A percentile compares a stretch with the other conserved stretches of the same genome.
These are phyloP conservation scores for Platypus cylindrus DNA, from an alignment of 2,888 invertebrate genomes.

Conservation along the genomic window DNA sequence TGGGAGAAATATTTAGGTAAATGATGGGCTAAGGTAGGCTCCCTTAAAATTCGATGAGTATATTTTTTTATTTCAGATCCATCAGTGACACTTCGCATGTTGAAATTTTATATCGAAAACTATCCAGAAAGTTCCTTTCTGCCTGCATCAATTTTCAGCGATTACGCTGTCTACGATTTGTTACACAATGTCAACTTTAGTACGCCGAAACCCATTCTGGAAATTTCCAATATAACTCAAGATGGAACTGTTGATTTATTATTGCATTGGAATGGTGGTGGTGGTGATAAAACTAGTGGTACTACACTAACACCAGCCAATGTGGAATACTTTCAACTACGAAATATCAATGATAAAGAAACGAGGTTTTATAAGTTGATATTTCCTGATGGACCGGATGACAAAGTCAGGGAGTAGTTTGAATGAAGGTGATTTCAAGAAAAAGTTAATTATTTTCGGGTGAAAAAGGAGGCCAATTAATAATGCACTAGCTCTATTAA, in stretches of 20 bases:
- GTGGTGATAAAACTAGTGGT: too few species aligned
- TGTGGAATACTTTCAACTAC: slow-evolving; percentile 10
- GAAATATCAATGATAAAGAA: slow-evolving; percentile 16
- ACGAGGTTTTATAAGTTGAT: slow-evolving; percentile 14
- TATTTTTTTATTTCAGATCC: slow-evolving; percentile 5
- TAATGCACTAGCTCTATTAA: too few species aligned
- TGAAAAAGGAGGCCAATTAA: too few species aligned
- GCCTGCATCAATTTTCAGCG: slow-evolving; percentile 5
- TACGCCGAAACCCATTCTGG: slow-evolving; percentile 4
- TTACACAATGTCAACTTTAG: neutral
- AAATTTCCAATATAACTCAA: slow-evolving; percentile 15
- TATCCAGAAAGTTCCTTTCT: slow-evolving; percentile 10
- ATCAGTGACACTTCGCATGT: slow-evolving; percentile 5
- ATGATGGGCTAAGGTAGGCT: neutral
- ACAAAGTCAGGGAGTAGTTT: neutral
- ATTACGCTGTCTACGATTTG: slow-evolving; percentile 5
- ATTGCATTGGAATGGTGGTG: slow-evolving; percentile 17
- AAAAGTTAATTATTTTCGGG: too few species aligned
- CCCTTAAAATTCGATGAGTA: neutral
- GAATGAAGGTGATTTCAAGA: neutral
- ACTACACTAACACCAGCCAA: slow-evolving; percentile 4
- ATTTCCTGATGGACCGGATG: slow-evolving; percentile 12
- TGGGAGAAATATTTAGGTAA: slow-evolving; percentile 24
- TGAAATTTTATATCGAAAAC: slow-evolving; percentile 8
- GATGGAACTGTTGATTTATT: slow-evolving; percentile 12